Base-by-base conservation (phyloP, 2,888 invertebrate species). In the Miltochrista miniata region DNA sequence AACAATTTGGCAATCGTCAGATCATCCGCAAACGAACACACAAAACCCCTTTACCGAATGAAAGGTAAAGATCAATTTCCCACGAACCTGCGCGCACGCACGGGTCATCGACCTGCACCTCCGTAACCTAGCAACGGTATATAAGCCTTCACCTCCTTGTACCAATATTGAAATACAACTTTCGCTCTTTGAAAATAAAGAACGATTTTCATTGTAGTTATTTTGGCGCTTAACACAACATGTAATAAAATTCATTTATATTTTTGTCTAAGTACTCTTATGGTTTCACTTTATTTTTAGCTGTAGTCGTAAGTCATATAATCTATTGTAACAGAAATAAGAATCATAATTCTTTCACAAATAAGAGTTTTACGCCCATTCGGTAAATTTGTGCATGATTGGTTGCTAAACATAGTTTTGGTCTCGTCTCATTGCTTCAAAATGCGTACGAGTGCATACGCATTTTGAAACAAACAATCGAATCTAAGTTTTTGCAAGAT, bases 61-160 rank as follows among this genome's bases (percentile, higher is more conserved):
- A 58, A 60, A 47, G 52, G 44, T 48, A 48, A 43, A 43, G 48
- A 48, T 44, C 47, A 47, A 48, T 40, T 68, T 68, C 68, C 58
- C 18, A 24, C 18, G 18, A 24, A 38, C 54, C 45, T 64, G 79
- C 79, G 79, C 75, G 69, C 70, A 76, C 81, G 79, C 83, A 74
- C 64, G 67, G 83, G 77, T 79, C 82, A 71, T 68, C 52, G 75
- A 76, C 75, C 55, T 66, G 65, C 63, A 70, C 72, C 72, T 72
- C 70, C 70, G 75, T 81, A 78, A 77, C 79, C 79, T 76, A 77
- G 74, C 80, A 83, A 82, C 82, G 82, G 83, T 75, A 81, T 72
- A 61, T 63, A 56, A 74, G 74, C 77, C 80, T 81, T 76, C 78
- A 76, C 70, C 76, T 75, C 76, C 72, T 76, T 71, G 55, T 45